Evolutionary conservation across 2,888 invertebrate genomes (phyloP).

Genomic region (Sympetrum striolatum): DNA sequence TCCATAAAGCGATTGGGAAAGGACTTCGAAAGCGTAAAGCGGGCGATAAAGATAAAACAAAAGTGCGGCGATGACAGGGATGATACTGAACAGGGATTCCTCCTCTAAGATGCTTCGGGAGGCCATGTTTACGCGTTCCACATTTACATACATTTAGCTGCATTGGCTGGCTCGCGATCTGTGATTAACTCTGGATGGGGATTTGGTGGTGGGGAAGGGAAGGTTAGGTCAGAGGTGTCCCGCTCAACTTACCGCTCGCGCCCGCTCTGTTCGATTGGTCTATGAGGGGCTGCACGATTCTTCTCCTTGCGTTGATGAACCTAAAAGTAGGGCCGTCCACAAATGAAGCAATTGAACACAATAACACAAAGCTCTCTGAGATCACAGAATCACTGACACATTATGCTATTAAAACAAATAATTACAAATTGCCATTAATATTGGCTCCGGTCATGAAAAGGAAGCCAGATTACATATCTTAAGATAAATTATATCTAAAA

Average conservation of each 20-base stretch:
- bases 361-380: background rate
- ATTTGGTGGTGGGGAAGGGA: background rate
- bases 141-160: background rate
- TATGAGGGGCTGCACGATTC: slow-evolving; percentile 69
- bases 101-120: background rate
- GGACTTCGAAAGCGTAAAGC: too few relatives aligned
- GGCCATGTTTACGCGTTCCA: background rate
- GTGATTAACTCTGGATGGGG: background rate
- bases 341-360: background rate
- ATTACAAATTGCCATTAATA: too few relatives aligned
- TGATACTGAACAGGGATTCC: background rate
- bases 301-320: slow-evolving; percentile 68
- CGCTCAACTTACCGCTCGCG: slow-evolving; percentile 53
- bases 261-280: slow-evolving; percentile 68
- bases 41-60: too few relatives aligned
- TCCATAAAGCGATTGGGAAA: too few relatives aligned
- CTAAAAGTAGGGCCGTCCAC: slow-evolving; percentile 54
- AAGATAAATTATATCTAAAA: too few relatives aligned
- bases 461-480: too few relatives aligned
- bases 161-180: slow-evolving; percentile 12
- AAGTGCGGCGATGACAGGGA: background rate
- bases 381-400: background rate
- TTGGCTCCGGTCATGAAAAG: too few relatives aligned
- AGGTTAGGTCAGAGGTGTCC: slow-evolving; percentile 47
- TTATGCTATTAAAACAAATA: too few relatives aligned